Base-by-base conservation (phyloP, 2,888 invertebrate genomes). In the Tuta absoluta region DNA sequence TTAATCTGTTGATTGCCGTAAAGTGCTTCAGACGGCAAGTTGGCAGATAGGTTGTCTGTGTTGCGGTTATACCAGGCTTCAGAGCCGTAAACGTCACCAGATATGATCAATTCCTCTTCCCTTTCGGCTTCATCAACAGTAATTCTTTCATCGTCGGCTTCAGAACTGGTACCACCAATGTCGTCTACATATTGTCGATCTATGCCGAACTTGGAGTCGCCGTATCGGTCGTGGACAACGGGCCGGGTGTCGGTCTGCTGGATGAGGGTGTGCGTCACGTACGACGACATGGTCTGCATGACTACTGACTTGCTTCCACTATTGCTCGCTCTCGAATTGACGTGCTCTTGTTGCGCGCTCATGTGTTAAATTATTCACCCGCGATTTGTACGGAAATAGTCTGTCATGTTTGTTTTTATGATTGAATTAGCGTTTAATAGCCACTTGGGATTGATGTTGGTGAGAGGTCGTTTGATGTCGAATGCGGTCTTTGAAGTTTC, bases 351-450 rank as follows among this genome's bases (percentile, higher is more conserved):
- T 72, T 81, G 76, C 70, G 81, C 79, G 83, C 77, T 87, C 89
- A 89, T 89, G 86, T 87, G 88, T 86, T 69, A 68, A 67, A 71
- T 67, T 71, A 71, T 72, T 81, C 76, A 81, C 68, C 75, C 74
- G 76, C 82, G 79, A 77, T 76, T 76, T 74, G 78, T 76, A 78
- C 81, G 76, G 82, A 84, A 86, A 85, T 84, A 86, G 81, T 76
- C 67, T 74, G 77, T 77, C 89, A 89, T 90, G 87, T 88, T 90
- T 88, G 86, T 87, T 88, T 89, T 88, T 89, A 89, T 88, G 86
- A 85, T 88, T 86, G 85, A 82, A 86, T 87, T 82, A 83, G 80
- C 75, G 78, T 85, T 85, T 84, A 85, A 87, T 86, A 79, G 82
- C 76, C 77, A 74, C 80, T 75, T 71, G 73, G 75, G 76, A 78